A percentile compares a stretch with the other conserved stretches of the same genome.
These are phyloP conservation scores for Reticulitermes speratus DNA, from an alignment of 1,140 invertebrate genomes.

Conservation along the genomic window DNA sequence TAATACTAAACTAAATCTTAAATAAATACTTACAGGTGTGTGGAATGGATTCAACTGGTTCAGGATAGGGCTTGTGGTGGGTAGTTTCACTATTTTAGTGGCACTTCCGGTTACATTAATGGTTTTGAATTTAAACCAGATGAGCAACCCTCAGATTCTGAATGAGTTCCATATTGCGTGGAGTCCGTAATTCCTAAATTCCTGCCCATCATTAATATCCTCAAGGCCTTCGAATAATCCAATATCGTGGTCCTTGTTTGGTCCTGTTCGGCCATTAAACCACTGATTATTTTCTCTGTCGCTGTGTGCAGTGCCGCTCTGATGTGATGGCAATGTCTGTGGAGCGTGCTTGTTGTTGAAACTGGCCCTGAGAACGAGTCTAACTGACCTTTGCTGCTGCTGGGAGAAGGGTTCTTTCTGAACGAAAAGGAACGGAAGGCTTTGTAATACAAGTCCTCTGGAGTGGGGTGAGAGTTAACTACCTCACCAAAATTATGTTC, in stretches of 20 bases:
- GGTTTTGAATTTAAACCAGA: too few relatives aligned
- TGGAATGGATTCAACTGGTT: too few relatives aligned
- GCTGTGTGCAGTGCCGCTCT: background rate
- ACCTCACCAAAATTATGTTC: background rate
- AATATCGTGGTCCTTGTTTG: background rate
- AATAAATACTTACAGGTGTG: too few relatives aligned
- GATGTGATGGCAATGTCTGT: too few relatives aligned
- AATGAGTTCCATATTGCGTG: too few relatives aligned
- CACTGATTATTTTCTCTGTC: background rate
- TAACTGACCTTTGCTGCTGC: background rate
- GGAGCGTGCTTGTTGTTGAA: too few relatives aligned
- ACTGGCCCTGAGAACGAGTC: too few relatives aligned
- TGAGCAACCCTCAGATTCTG: too few relatives aligned
- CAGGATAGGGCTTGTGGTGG: too few relatives aligned
- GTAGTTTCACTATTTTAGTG: too few relatives aligned
- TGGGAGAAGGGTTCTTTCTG: background rate
- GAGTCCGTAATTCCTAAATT: background rate
- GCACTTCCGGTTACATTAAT: too few relatives aligned
- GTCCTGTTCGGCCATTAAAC: background rate
- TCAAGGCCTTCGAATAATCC: background rate
- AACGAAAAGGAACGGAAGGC: slow-evolving; percentile 22
- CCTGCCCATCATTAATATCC: background rate
- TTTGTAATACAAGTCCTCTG: slow-evolving; percentile 22
- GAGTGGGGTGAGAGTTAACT: background rate
- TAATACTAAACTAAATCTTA: too few relatives aligned